Evolutionary conservation across 2,797 vertebrate genomes (phyloP).

Genomic region (Pipistrellus pipistrellus): DNA sequence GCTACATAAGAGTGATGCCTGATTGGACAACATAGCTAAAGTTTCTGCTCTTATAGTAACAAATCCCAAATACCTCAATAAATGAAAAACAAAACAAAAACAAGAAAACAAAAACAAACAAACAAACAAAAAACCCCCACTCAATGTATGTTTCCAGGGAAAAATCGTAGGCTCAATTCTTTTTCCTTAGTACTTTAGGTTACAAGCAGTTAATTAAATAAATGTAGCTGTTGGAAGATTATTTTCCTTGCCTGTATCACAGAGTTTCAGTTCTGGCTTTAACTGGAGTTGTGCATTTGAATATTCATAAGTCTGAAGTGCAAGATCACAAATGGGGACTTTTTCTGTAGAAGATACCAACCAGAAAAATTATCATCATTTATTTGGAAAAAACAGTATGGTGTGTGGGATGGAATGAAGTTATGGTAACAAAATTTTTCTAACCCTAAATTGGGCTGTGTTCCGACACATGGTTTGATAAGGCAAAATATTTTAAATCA

Average conservation of each 20-base stretch:
- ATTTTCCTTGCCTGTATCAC: slow-evolving; percentile 39
- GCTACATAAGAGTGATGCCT: background rate
- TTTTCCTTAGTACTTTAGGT: slow-evolving; percentile 4
- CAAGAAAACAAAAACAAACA: background rate
- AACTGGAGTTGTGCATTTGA: slow-evolving; percentile 67
- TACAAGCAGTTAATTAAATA: slow-evolving; percentile 45
- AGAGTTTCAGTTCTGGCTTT: slow-evolving; percentile 49
- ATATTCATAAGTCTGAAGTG: slow-evolving; percentile 75
- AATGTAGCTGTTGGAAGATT: slow-evolving; percentile 10
- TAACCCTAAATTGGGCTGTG: slow-evolving; percentile 60
- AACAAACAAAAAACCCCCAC: background rate
- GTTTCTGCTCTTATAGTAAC: background rate
- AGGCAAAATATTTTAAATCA: slow-evolving; percentile 81
- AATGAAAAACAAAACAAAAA: background rate
- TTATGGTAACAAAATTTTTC: slow-evolving; percentile 66
- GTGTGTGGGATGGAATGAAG: slow-evolving; percentile 72
- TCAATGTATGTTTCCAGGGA: background rate
- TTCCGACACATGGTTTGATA: slow-evolving; percentile 68
- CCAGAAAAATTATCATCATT: slow-evolving; percentile 56
- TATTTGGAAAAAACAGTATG: slow-evolving; percentile 79
- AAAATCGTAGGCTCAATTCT: background rate
- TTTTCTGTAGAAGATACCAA: slow-evolving; percentile 49
- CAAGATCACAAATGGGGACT: slow-evolving; percentile 50
- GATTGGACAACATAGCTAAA: background rate
- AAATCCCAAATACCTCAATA: background rate